Evolutionary conservation across 2,888 invertebrate genomes (phyloP), one percentile per base, ranked within the genome.

Genomic region (Danaus chrysippus): DNA sequence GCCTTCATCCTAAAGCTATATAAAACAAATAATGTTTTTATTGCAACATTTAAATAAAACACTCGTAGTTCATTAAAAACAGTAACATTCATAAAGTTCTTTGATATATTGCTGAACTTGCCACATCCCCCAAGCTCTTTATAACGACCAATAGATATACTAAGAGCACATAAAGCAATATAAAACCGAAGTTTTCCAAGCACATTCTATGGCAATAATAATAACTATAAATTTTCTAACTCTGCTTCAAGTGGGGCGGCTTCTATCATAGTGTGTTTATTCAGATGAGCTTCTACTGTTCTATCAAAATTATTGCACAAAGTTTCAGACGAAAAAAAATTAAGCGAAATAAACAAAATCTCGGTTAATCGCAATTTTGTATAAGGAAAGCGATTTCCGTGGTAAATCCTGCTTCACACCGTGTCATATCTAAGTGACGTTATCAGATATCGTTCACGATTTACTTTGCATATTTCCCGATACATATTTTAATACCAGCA

Each of bases 221-320:
- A 87, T 87, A 88, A 86, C 84, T 78, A 77, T 88, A 88, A 87
- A 88, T 87, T 83, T 71, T 17, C 62, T 69, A 64, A 71, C 73
- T 72, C 69, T 70, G 67, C 62, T 70, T 67, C 70, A 66, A 64
- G 63, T 69, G 72, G 65, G 71, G 70, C 71, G 71, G 70, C 64
- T 64, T 68, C 67, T 68, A 69, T 71, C 68, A 63, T 68, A 61
- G 65, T 67, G 64, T 70, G 67, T 67, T 73, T 71, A 73, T 73
- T 73, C 69, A 64, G 70, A 69, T 69, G 56, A 66, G 68, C 70
- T 70, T 67, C 66, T 65, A 62, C 70, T 62, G 11, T 43, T 13
- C 55, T 46, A 15, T 34, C 8, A 55, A 17, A 15, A 15, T 19
- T n/a, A 58, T 44, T 17, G n/a, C 42, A 58, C 53, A 53, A 58